Base-by-base conservation (phyloP, 1,140 invertebrate species). In the Aphaenogaster ashmeadi region DNA sequence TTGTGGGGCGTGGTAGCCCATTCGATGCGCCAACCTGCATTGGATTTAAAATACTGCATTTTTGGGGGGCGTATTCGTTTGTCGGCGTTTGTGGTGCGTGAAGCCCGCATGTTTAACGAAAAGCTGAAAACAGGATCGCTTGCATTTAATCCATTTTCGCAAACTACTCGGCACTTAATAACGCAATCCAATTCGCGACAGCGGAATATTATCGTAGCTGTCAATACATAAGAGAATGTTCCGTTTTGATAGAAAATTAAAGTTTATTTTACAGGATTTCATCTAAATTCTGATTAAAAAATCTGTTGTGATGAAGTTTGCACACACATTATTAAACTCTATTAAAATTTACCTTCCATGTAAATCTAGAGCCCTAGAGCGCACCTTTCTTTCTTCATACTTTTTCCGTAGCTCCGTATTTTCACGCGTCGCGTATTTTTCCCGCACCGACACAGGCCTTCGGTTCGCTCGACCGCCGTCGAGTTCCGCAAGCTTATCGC, bases 401-500 rank as follows among this genome's bases (percentile, higher is more conserved):
- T 71, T 41, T 83, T 21, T 9, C 3, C 13, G 38, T 54, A 21
- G 5, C 21, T 18, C 1, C n/a, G n/a, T 38, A 47, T 58, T 74
- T 74, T 83, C 38, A 74, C 33, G 79, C 50, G 9, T 44, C 38
- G 52, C 52, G 36, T 44, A 56, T 72, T 71, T 56, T 56, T 38
- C 66, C 15, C 47, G 13, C 8, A 27, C 62, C 78, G 52, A 60
- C 58, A 41, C 15, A 50, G 60, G 21, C 56, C 74, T 80, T 90
- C 78, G 83, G 52, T n/a, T 81, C 9, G 33, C 36, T 54, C 71
- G 18, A 38, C 77, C 8, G 38, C 58, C 69, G 44, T 54, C 80
- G 85, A 78, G 66, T 89, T 71, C 74, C 78, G 81, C 60, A 72
- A 87, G 84, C 74, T 89, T 87, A 89, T 78, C 88, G 87, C 78